Percentiles rank a stretch among this genome's conserved stretches.
Evolutionary conservation across 92 coral and sea anemone genomes (phyloP).

Genomic region (Porites divaricata): DNA sequence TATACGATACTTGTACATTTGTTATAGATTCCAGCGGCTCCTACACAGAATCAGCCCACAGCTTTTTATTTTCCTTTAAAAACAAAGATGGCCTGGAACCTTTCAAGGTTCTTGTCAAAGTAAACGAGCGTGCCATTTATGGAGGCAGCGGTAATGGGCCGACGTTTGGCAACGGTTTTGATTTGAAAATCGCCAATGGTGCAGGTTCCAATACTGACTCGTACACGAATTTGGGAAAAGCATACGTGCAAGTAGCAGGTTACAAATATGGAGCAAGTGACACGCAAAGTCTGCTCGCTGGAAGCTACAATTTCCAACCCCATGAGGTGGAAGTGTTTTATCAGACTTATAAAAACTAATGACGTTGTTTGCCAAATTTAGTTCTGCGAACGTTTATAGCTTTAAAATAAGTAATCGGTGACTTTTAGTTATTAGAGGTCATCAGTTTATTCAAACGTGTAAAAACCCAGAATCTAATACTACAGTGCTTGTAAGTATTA

Average conservation of each 20-base stretch:
- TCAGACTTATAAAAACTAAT: constrained; percentile 43
- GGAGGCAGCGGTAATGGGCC: constrained; percentile 53
- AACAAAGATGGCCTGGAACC: constrained; percentile 60
- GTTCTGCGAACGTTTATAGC: too few relatives aligned
- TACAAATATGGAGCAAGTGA: constrained; percentile 44
- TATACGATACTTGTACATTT: too few relatives aligned
- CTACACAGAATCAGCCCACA: constrained; percentile 53
- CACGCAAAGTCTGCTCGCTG: constrained; percentile 56
- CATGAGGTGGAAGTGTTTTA: constrained; percentile 77
- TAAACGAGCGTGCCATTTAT: constrained; percentile 52
- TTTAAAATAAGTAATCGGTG: too few relatives aligned
- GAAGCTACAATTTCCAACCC: constrained; percentile 64
- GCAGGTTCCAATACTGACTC: constrained; percentile 65
- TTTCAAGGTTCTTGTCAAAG: constrained; percentile 57
- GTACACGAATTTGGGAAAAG: constrained; percentile 50
- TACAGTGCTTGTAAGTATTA: too few relatives aligned
- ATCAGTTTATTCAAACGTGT: too few relatives aligned
- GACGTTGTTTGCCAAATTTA: too few relatives aligned
- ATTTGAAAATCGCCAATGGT: constrained; percentile 52
- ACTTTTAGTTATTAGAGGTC: too few relatives aligned
- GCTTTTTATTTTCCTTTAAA: constrained; percentile 75
- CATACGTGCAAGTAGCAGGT: constrained; percentile 49
- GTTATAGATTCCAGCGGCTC: constrained; percentile 63
- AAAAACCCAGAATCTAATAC: too few relatives aligned
- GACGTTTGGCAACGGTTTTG: constrained; percentile 70